These are phyloP conservation scores for Ochotona princeps DNA, from an alignment of 2,113 vertebrate species.

Conservation along the genomic window DNA sequence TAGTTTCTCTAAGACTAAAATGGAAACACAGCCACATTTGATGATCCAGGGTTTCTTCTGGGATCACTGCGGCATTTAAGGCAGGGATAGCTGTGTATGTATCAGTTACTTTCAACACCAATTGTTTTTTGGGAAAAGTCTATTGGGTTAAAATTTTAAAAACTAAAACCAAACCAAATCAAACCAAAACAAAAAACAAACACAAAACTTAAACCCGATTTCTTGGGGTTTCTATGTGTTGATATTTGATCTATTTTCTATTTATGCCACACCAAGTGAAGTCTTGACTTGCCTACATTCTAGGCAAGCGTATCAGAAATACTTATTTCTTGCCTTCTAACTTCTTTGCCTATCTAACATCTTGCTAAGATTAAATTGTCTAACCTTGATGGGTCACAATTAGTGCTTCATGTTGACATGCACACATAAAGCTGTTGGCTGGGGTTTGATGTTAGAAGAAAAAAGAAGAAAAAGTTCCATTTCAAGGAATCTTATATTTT, in stretches of 20 bases:
- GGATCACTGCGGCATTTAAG: neutral
- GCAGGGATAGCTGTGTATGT: neutral
- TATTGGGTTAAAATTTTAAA: neutral
- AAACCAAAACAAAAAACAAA: too few species aligned
- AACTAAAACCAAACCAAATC: too few species aligned
- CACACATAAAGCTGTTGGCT: neutral
- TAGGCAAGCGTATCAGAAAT: neutral
- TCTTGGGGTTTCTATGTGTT: neutral
- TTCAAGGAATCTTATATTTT: conserved; percentile 39
- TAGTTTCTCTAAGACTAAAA: neutral
- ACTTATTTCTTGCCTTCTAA: neutral
- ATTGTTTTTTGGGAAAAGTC: neutral
- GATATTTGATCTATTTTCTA: neutral
- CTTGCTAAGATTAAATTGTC: neutral
- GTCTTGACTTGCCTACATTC: conserved; percentile 2
- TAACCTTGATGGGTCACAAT: neutral
- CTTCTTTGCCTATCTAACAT: neutral
- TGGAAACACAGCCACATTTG: neutral
- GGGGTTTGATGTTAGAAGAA: conserved; percentile 31
- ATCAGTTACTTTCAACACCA: neutral
- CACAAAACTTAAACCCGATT: neutral
- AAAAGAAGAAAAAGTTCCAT: conserved; percentile 4
- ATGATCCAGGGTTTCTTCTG: neutral
- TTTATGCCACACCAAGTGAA: conserved; percentile 6
- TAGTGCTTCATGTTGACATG: neutral